phyloP scores from a whole-genome alignment of 2,113 vertebrate genomes.

The Sakesphorus luctuosus region DNA sequence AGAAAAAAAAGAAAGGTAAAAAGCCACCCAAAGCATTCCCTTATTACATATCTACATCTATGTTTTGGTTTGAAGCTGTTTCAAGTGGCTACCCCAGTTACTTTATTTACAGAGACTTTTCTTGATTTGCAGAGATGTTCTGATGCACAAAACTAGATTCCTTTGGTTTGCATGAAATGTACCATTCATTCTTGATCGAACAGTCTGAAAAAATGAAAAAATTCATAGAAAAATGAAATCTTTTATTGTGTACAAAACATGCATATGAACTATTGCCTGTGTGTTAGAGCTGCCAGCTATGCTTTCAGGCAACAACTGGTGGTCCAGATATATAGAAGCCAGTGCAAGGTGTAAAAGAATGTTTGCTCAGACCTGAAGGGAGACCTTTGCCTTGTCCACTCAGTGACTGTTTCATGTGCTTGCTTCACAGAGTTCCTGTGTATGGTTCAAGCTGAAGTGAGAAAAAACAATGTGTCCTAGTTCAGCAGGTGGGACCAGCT shows the following conservation, averaged over 20 bases:
- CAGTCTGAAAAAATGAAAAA: background rate
- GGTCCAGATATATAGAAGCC: background rate
- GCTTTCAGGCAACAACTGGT: background rate
- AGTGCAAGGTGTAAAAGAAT: background rate
- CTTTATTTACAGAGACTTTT: background rate
- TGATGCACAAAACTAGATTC: background rate
- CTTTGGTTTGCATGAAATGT: background rate
- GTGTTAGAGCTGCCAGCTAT: background rate
- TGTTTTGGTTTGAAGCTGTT: background rate
- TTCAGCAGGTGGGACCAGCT: too few species aligned
- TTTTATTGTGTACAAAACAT: background rate
- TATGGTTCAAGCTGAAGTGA: background rate
- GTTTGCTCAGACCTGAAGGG: background rate
- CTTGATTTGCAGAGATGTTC: background rate
- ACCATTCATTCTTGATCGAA: background rate
- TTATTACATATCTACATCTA: background rate
- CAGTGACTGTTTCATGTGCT: background rate
- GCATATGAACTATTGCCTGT: too few species aligned
- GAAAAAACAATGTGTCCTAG: too few species aligned
- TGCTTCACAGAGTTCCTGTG: background rate
- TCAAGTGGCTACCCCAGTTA: background rate
- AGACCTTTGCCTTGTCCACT: background rate
- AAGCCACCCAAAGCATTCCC: accelerated
- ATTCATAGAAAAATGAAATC: background rate
- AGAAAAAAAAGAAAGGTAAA: too few species aligned